Base-by-base conservation (phyloP, 1,140 invertebrate species). In the Hypothenemus hampei region DNA sequence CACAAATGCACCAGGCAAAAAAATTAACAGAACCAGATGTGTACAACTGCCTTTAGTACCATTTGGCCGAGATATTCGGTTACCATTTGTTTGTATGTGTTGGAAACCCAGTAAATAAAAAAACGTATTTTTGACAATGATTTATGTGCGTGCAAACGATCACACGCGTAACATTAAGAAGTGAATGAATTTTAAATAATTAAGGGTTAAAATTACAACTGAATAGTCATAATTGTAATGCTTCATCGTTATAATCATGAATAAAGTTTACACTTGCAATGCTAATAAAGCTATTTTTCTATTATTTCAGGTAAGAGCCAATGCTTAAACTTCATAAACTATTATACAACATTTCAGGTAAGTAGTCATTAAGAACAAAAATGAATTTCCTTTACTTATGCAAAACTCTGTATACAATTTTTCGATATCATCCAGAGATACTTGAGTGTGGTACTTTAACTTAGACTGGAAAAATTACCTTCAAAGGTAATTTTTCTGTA, bases 1-100 rank as follows among this genome's bases (percentile, higher is more conserved):
- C 8, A 31, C 26, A 11, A 31, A 31, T 31, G 26, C 26, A 13
- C 26, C 26, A 31, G 8, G 3, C n/a, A n/a, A n/a, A n/a, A n/a
- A n/a, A 31, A 11, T 31, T 13, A n/a, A 15, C 36, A 39, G n/a
- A n/a, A n/a, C n/a, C 36, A 39, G 36, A 39, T 39, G 36, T 4
- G 36, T 39, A 18, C 36, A 39, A 39, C 36, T 19, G 36, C 19
- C 36, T 16, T 39, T 39, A 39, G 36, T 39, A 18, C 36, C 36
- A 39, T 39, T 39, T 39, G 36, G 26, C 36, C 18, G 10, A 10
- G 36, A 39, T n/a, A 39, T 39, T 39, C 18, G 36, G 36, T 39
- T 39, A 39, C 36, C 15, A 8, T 10, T 3, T 39, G 18, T 39
- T 39, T 39, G 36, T 39, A 8, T 39, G 10, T 39, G 10, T 18